Evolutionary conservation across 2,113 vertebrate species (phyloP).

Genomic region (Cochlearius cochlearius): DNA sequence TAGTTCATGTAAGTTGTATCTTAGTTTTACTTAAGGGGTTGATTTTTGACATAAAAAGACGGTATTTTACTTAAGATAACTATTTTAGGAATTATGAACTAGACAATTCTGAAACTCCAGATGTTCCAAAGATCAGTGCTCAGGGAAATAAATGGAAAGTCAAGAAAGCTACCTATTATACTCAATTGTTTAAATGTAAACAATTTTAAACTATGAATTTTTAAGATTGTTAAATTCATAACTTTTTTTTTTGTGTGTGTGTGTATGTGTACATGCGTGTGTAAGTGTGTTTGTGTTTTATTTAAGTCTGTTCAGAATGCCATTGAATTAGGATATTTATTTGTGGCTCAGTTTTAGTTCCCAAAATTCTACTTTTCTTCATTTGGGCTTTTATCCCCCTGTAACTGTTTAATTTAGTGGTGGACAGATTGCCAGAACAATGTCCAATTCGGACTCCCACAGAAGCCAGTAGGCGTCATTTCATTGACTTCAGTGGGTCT

Average conservation of each 20-base stretch:
- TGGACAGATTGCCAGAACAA: slow-evolving; percentile 26
- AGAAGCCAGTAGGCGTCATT: slow-evolving; percentile 14
- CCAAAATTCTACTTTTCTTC: neutral
- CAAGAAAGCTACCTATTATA: slow-evolving; percentile 12
- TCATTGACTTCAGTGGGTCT: slow-evolving; percentile 28
- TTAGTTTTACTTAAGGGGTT: slow-evolving; percentile 13
- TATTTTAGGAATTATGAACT: slow-evolving; percentile 32
- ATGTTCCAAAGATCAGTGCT: slow-evolving; percentile 64
- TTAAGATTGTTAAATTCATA: neutral
- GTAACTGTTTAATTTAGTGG: neutral
- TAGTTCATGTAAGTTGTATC: neutral
- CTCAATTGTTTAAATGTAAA: slow-evolving; percentile 12
- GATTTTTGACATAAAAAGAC: neutral
- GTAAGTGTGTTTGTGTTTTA: neutral
- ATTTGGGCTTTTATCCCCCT: slow-evolving; percentile 12
- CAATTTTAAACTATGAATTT: slow-evolving; percentile 19
- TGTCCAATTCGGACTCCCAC: slow-evolving; percentile 6
- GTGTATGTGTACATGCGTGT: neutral
- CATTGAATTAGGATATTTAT: slow-evolving; percentile 18
- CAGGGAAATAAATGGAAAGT: slow-evolving; percentile 54
- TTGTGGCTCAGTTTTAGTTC: neutral
- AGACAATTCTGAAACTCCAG: slow-evolving; percentile 32
- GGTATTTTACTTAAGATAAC: slow-evolving; percentile 13
- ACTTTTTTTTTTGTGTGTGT: neutral
- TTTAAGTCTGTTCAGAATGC: neutral